phyloP scores from a whole-genome alignment of 2,113 vertebrate genomes.

The Thamnaconus septentrionalis region DNA sequence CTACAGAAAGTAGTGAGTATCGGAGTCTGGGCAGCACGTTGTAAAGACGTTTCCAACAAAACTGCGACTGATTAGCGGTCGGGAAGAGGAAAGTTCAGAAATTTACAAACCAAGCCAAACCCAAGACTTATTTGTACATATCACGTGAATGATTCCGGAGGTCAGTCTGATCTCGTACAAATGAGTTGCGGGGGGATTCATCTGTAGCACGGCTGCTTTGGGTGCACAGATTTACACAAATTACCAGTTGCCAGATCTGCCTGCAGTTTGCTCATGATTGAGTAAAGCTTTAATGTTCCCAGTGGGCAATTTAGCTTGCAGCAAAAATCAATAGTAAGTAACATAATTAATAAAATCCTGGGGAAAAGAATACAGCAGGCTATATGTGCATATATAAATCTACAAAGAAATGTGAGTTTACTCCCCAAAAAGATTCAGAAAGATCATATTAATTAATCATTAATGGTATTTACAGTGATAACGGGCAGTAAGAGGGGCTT shows the following conservation, averaged over 20 bases:
- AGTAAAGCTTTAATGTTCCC: too few species aligned
- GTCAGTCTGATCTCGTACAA: slow-evolving; percentile 45
- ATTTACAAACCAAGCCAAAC: slow-evolving; percentile 12
- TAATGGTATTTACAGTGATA: too few species aligned
- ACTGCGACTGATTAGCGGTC: neutral
- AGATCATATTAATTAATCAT: too few species aligned
- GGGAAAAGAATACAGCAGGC: too few species aligned
- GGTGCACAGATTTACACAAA: slow-evolving; percentile 9
- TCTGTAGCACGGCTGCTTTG: neutral
- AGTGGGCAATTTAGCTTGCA: too few species aligned
- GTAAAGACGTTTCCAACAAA: neutral
- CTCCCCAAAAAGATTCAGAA: too few species aligned
- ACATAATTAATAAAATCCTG: too few species aligned
- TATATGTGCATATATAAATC: too few species aligned
- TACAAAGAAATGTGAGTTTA: too few species aligned
- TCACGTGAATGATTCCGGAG: slow-evolving; percentile 31
- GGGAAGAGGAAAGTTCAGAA: neutral
- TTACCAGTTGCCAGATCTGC: neutral
- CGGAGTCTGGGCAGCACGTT: slow-evolving; percentile 1
- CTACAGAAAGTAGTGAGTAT: slow-evolving; percentile 21
- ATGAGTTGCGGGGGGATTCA: slow-evolving; percentile 15
- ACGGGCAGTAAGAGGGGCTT: too few species aligned
- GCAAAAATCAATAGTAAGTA: too few species aligned
- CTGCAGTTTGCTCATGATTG: neutral
- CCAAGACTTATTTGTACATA: slow-evolving; percentile 24